Conservation (phyloP, 2,888 invertebrate genomes). For the Hirtodrosophila confusa region DNA sequence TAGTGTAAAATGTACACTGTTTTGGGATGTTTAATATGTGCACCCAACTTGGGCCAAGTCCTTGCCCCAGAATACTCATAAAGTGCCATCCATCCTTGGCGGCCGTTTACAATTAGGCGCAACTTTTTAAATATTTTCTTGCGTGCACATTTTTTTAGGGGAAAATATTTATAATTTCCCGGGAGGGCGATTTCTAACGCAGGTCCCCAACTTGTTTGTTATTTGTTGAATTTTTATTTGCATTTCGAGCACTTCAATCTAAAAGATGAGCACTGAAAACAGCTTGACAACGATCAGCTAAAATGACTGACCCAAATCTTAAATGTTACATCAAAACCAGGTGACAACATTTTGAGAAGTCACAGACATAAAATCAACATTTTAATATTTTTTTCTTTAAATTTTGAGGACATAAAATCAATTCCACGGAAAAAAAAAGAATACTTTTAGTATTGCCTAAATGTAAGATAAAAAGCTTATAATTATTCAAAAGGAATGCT, state of each 20-base stretch:
- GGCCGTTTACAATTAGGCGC: constrained; percentile 72
- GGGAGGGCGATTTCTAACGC: constrained; percentile 63
- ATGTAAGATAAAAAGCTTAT: too few relatives aligned
- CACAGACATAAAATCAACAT: neutral
- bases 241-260: constrained; percentile 42
- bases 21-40: constrained; percentile 46
- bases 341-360: neutral
- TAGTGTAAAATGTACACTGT: constrained; percentile 56
- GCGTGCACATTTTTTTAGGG: constrained; percentile 24
- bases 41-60: constrained; percentile 21
- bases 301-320: constrained; percentile 27
- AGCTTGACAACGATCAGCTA: constrained; percentile 5
- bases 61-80: constrained; percentile 59
- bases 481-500: too few relatives aligned
- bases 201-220: constrained; percentile 44
- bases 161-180: constrained; percentile 72
- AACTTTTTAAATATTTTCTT: constrained; percentile 61
- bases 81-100: constrained; percentile 64
- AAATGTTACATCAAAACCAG: neutral
- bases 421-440: too few relatives aligned
- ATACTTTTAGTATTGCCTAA: too few relatives aligned
- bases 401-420: too few relatives aligned
- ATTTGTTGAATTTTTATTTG: constrained; percentile 54
- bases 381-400: too few relatives aligned
- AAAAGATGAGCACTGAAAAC: constrained; percentile 8